Conservation (phyloP, 2,888 invertebrate species). For the Clistopyga incitator region DNA sequence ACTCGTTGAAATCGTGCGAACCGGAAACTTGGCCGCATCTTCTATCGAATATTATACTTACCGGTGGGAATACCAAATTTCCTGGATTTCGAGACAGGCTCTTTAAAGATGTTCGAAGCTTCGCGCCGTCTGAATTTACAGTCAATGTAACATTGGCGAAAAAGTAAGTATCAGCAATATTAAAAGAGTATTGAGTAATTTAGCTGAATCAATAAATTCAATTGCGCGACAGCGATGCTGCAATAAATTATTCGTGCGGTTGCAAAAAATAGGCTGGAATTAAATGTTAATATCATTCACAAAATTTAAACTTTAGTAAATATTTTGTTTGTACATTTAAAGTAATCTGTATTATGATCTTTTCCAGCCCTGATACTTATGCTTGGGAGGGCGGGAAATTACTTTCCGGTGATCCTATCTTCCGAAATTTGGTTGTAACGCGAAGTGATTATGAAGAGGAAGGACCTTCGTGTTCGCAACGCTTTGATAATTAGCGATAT, state of each 20-base stretch:
- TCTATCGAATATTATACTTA: constrained; percentile 92
- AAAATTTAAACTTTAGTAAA: not conserved
- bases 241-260: not conserved
- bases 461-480: constrained; percentile 88
- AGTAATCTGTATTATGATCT: constrained; percentile 12
- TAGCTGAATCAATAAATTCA: no score
- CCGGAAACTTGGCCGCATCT: constrained; percentile 91
- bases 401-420: constrained; percentile 90
- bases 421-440: constrained; percentile 90
- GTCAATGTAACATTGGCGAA: constrained; percentile 90
- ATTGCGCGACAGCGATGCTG: not conserved
- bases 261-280: not conserved
- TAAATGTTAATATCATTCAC: not conserved
- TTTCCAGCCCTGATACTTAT: constrained; percentile 90
- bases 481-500: constrained; percentile 84
- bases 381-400: constrained; percentile 95
- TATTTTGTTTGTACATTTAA: constrained; percentile 23
- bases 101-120: constrained; percentile 90
- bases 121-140: constrained; percentile 91
- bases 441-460: constrained; percentile 96
- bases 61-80: constrained; percentile 92
- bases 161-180: constrained; percentile 85
- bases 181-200: no score
- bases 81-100: constrained; percentile 93
- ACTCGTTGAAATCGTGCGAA: constrained; percentile 91